Percentiles rank a stretch among this genome's conserved stretches.
phyloP scores from a whole-genome alignment of 2,113 vertebrate genomes.

The Capra hircus region DNA sequence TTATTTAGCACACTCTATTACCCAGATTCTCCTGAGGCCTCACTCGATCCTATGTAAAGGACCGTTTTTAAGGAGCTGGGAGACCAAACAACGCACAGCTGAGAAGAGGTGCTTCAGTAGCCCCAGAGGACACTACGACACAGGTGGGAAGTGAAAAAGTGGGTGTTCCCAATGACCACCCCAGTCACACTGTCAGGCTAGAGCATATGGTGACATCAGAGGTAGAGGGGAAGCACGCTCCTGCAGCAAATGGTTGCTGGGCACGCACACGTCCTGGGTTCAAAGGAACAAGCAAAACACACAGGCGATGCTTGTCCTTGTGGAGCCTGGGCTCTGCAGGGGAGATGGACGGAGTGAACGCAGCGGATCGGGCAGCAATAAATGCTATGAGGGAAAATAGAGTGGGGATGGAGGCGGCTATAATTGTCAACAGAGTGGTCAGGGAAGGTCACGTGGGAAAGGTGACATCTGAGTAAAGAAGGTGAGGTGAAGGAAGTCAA shows the following conservation, averaged over 20 bases:
- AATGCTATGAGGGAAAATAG: background rate
- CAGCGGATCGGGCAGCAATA: background rate
- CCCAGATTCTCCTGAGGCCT: background rate
- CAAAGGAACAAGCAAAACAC: background rate
- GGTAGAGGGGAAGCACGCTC: background rate
- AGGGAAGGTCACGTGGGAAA: background rate
- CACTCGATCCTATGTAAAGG: background rate
- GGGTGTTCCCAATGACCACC: background rate
- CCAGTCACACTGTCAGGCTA: background rate
- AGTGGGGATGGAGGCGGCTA: background rate
- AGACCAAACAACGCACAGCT: background rate
- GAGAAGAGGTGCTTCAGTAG: background rate
- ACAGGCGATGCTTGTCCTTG: background rate
- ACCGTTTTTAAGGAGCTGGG: background rate
- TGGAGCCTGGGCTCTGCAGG: background rate
- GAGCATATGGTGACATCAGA: background rate
- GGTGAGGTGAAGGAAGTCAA: background rate
- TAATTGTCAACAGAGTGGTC: background rate
- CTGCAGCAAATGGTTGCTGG: background rate
- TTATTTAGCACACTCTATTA: background rate
- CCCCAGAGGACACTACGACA: background rate
- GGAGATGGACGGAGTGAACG: accelerated
- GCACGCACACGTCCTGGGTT: background rate
- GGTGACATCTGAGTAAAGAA: background rate
- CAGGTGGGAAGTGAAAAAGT: background rate